Evolutionary conservation across 2,113 vertebrate species (phyloP).

Genomic region (Cyprinodon brontotheroides): DNA sequence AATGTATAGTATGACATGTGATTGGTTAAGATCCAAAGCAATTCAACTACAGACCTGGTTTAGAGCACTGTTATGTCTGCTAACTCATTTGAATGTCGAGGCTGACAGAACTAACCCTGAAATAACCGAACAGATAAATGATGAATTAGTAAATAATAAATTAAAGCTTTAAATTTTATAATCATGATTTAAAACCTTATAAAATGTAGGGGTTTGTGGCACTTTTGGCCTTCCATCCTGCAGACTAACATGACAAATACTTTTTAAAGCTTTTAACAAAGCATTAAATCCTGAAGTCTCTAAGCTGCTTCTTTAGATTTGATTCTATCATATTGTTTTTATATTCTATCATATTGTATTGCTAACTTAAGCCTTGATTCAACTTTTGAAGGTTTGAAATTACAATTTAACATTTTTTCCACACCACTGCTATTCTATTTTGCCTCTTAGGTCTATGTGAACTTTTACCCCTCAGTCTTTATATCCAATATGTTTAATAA

Average conservation of each 20-base stretch:
- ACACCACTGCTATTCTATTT: constrained; percentile 24
- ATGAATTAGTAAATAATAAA: background rate
- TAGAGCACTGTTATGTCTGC: no score
- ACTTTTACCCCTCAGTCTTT: constrained; percentile 13
- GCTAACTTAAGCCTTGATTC: background rate
- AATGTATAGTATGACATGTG: background rate
- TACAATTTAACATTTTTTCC: constrained; percentile 9
- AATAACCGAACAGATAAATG: background rate
- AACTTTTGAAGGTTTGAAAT: constrained; percentile 2
- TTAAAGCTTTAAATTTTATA: background rate
- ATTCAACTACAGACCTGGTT: no score
- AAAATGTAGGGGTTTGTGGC: background rate
- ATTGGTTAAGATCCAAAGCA: background rate
- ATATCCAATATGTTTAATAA: background rate
- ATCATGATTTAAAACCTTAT: background rate
- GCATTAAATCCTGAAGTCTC: background rate
- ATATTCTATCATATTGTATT: background rate
- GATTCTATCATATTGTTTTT: background rate
- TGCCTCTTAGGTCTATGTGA: constrained; percentile 40
- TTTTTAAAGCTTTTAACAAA: background rate
- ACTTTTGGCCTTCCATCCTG: no score
- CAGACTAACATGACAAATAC: background rate
- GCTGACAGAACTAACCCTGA: no score
- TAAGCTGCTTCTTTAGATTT: background rate
- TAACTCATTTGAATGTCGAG: no score